A percentile compares a stretch with the other conserved stretches of the same genome.
phyloP scores from a whole-genome alignment of 2,797 vertebrate species.

The Podarcis siculus region DNA sequence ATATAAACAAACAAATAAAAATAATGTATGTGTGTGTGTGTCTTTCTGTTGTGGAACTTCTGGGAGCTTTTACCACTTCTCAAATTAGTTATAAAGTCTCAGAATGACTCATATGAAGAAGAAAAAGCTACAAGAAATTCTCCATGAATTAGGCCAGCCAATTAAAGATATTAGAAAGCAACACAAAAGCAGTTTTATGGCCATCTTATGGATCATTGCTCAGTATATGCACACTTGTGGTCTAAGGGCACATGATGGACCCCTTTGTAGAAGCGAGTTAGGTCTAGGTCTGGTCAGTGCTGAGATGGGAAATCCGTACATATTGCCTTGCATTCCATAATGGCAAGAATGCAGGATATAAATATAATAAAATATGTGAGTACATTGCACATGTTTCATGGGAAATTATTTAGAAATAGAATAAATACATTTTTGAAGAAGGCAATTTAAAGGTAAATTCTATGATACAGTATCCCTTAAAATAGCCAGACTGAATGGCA shows the following conservation, averaged over 20 bases:
- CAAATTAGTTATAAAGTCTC: too few relatives aligned
- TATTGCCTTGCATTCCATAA: background rate
- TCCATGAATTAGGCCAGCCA: too few relatives aligned
- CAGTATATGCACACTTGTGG: background rate
- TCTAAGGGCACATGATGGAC: background rate
- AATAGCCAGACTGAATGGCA: constrained; percentile 33
- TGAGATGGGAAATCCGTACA: background rate
- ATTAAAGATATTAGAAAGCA: background rate
- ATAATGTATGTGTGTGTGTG: background rate
- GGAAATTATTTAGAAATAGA: background rate
- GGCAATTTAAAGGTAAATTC: constrained; percentile 30
- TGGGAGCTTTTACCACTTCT: background rate
- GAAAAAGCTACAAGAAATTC: background rate
- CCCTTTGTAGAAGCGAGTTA: too few relatives aligned
- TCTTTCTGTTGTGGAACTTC: background rate
- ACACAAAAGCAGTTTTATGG: background rate
- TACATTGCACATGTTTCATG: background rate
- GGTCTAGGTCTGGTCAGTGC: background rate
- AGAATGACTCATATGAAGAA: background rate
- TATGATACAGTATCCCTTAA: constrained; percentile 34
- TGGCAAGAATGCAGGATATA: background rate
- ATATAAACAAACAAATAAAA: constrained; percentile 8
- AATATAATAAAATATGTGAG: background rate
- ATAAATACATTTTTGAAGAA: too few relatives aligned
- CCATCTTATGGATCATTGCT: background rate